Evolutionary conservation across 30 jellyfish, hydroid and myxozoan species (phyloP), one percentile per base, ranked within the genome.

Genomic region (Chironex yamaguchii): DNA sequence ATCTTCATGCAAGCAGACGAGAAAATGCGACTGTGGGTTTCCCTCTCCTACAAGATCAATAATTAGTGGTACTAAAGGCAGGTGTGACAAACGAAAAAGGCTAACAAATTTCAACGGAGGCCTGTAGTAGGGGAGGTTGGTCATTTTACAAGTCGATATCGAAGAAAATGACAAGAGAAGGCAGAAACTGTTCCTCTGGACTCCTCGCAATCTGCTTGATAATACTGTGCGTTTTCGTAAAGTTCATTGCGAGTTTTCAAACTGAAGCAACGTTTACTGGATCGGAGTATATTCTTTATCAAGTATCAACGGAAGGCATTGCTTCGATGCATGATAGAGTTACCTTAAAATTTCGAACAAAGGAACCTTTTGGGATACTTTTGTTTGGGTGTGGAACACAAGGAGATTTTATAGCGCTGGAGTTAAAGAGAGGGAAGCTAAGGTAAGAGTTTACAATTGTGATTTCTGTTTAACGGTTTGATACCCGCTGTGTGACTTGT

Each of bases 321-420:
- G 90, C 89, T 4, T 71, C 85, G 11, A 73, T 78, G 28, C 14
- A 36, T n/a, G 99, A 94, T 74, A 78, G 96, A 36, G 87, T 94
- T 27, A 79, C 96, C 32, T 83, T 94, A 36, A 64, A 81, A 30
- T 94, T 94, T 51, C 84, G 74, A 62, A 94, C 99, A 3, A 76
- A 86, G 0, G 96, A 94, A 82, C 97, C 99, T 11, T 94, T 83
- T 76, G 99, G 99, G 0, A 92, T 94, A 0, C 65, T 94, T 31
- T 36, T 94, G 42, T 94, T 86, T 90, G 80, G 99, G 65, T 90
- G 99, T 12, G 97, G 99, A 34, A 82, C 87, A 25, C 97, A 94
- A 73, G 97, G 97, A 28, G 99, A 94, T 72, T 94, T 88, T 36
- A 64, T 94, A 21, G 36, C 96, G 29, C 42, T 94, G 82, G 97